These are phyloP conservation scores for Cuculus canorus DNA, from an alignment of 2,797 vertebrate genomes.

Conservation along the genomic window DNA sequence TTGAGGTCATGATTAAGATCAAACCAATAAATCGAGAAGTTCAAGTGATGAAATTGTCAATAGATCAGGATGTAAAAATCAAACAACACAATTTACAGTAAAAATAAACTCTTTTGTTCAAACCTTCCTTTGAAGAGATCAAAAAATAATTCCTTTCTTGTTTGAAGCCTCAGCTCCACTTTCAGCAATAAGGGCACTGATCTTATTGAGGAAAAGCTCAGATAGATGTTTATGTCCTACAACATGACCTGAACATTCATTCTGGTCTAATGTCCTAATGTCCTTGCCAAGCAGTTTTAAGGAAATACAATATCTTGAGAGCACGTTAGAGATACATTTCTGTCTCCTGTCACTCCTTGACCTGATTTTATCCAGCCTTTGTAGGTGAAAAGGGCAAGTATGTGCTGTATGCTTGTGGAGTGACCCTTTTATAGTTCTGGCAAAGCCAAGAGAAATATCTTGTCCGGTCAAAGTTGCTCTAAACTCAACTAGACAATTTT, in stretches of 20 bases:
- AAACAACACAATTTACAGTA: neutral
- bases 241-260: rapidly evolving
- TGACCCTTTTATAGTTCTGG: neutral
- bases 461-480: neutral
- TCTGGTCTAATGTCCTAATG: neutral
- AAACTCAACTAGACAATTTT: neutral
- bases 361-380: neutral
- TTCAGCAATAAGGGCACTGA: neutral
- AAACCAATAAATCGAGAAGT: conserved; percentile 4
- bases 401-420: neutral
- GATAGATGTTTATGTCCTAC: neutral
- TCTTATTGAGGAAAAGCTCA: neutral
- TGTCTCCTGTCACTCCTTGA: neutral
- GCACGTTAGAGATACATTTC: neutral
- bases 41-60: neutral
- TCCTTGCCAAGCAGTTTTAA: neutral
- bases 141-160: neutral
- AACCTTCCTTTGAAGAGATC: neutral
- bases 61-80: neutral
- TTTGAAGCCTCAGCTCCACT: neutral
- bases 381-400: neutral
- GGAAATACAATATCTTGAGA: neutral
- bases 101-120: neutral
- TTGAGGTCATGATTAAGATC: conserved; percentile 10
- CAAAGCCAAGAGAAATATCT: neutral